These are phyloP conservation scores for Phrynosoma blainvillii DNA, from an alignment of 2,113 vertebrate species.

Conservation along the genomic window DNA sequence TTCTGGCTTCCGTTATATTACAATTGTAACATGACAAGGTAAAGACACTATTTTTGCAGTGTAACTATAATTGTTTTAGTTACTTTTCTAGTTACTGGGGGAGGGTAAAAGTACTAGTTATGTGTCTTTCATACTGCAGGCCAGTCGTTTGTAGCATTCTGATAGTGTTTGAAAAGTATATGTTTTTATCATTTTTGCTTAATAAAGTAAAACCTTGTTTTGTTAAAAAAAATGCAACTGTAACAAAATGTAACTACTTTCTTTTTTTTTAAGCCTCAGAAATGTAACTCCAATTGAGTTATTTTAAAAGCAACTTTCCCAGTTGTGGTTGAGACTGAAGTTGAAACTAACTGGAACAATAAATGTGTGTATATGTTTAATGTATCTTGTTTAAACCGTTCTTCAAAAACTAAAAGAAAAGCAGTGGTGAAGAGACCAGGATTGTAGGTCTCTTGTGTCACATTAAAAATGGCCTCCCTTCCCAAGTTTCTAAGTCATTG, in stretches of 20 bases:
- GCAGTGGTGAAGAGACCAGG: not conserved
- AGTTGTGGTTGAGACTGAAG: not conserved
- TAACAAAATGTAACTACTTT: not conserved
- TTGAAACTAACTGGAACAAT: not conserved
- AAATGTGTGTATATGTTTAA: not conserved
- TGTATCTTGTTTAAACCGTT: not conserved
- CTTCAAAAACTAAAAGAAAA: not conserved
- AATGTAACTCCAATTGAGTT: not conserved
- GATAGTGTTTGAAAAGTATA: too few relatives aligned
- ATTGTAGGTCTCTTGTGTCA: not conserved
- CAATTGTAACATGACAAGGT: too few relatives aligned
- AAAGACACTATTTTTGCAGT: too few relatives aligned
- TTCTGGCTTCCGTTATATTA: too few relatives aligned
- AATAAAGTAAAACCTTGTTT: too few relatives aligned
- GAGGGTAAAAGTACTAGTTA: too few relatives aligned
- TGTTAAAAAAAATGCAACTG: too few relatives aligned
- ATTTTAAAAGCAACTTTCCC: not conserved
- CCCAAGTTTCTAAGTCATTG: not conserved
- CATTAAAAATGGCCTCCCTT: not conserved
- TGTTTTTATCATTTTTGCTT: too few relatives aligned
- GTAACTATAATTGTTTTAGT: too few relatives aligned
- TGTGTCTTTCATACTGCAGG: too few relatives aligned
- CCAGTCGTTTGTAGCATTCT: too few relatives aligned
- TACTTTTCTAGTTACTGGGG: too few relatives aligned
- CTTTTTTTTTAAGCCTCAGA: not conserved